phyloP scores from a whole-genome alignment of 2,113 vertebrate genomes.

The Mastomys natalensis region DNA sequence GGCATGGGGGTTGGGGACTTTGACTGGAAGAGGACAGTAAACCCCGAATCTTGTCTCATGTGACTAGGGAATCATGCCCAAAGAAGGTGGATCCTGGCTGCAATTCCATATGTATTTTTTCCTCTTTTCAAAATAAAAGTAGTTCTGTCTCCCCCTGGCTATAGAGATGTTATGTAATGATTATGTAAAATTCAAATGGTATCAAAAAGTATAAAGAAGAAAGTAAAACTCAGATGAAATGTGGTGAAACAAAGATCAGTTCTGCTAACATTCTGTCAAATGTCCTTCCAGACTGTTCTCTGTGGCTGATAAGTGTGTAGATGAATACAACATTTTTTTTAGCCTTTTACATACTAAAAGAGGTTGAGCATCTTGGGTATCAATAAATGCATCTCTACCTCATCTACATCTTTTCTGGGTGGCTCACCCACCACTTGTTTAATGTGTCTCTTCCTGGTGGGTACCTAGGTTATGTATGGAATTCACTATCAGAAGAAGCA shows the following conservation, averaged over 20 bases:
- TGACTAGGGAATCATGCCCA: not conserved
- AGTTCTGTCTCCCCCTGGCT: constrained; percentile 24
- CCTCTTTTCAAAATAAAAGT: constrained; percentile 66
- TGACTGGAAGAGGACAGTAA: not conserved
- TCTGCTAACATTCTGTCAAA: not conserved
- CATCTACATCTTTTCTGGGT: constrained; percentile 2
- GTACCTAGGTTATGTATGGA: constrained; percentile 13
- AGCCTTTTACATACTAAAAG: constrained; percentile 19
- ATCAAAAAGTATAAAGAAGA: constrained; percentile 53
- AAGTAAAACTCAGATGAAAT: constrained; percentile 56
- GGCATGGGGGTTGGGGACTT: not conserved
- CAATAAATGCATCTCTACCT: not conserved
- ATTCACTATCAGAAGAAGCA: not conserved
- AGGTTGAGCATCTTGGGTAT: not conserved
- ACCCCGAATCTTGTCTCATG: not conserved
- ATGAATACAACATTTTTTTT: not conserved
- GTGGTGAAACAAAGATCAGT: constrained; percentile 31
- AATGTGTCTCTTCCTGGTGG: not conserved
- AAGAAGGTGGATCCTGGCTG: constrained; percentile 37
- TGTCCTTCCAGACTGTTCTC: constrained; percentile 52
- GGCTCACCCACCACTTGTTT: not conserved
- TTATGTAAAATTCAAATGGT: constrained; percentile 67
- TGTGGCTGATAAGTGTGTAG: not conserved
- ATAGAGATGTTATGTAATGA: constrained; percentile 64
- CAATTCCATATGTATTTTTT: constrained; percentile 41